Percentiles rank a stretch among this genome's conserved stretches.
phyloP scores from a whole-genome alignment of 2,888 invertebrate species.

The Epinotia nisella region DNA sequence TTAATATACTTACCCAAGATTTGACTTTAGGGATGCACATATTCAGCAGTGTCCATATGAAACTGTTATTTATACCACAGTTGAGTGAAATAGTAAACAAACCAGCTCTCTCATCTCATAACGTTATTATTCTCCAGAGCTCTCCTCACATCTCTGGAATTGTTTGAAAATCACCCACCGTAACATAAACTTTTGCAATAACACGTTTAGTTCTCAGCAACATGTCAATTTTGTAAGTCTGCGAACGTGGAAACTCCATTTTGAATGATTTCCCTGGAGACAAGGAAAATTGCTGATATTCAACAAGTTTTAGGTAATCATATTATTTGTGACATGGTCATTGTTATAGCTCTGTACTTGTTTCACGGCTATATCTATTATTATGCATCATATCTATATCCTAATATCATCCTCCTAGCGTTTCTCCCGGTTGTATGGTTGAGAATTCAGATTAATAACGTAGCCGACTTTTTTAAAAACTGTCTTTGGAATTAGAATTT shows the following conservation, averaged over 20 bases:
- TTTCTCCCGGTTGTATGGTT: no score
- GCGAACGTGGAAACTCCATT: conserved; percentile 19
- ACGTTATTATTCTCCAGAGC: conserved; percentile 17
- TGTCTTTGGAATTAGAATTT: no score
- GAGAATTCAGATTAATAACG: no score
- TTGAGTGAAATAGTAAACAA: conserved; percentile 5
- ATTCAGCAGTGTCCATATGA: no score
- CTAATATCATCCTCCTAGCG: no score
- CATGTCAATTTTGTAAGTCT: conserved; percentile 38
- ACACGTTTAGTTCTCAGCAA: conserved; percentile 26
- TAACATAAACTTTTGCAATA: conserved; percentile 40
- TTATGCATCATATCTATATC: no score
- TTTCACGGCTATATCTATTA: background rate
- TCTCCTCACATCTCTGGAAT: conserved; percentile 6
- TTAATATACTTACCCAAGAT: no score
- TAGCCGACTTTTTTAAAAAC: no score
- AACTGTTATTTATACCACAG: background rate
- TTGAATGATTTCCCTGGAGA: conserved; percentile 38
- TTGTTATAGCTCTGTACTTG: conserved; percentile 21
- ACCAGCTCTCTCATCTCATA: conserved; percentile 1
- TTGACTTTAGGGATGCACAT: no score
- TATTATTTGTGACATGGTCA: conserved; percentile 19
- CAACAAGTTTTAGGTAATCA: conserved; percentile 35
- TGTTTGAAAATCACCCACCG: conserved; percentile 35
- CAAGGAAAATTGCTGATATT: conserved; percentile 28